Evolutionary conservation across 2,113 vertebrate species (phyloP), one percentile per base, ranked within the genome.

Genomic region (Nyctereutes procyonoides): DNA sequence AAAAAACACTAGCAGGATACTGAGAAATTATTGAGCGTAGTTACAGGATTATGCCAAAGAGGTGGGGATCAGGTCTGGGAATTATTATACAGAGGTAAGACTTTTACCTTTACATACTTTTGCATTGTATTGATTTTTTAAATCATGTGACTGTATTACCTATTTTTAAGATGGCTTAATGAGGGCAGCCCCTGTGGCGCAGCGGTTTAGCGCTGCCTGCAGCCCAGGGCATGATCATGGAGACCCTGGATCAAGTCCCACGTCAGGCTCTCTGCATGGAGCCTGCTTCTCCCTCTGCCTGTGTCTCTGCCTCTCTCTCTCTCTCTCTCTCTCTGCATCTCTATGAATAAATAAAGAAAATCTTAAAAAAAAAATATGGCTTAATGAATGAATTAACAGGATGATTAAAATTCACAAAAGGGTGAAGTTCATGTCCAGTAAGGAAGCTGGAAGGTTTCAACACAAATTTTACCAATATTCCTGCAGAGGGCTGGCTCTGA

Each of bases 121-220:
- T 60, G 62, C 7, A 48, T 51, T n/a, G 11, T 90, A 96, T 77
- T 77, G 19, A 56, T 73, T 93, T 93, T 92, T 92, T 95, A 1
- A 89, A 22, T 81, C 83, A 30, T 24, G 0, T 63, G 22, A 38
- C 9, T 80, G 0, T 56, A 43, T 86, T 63, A 58, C 30, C 35
- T 92, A 0, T 69, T 76, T 88, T 69, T 93, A 85, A 91, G 56
- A 80, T 69, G 30, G 7, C 43, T 20, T 76, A 60, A 38, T 56
- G 4, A 91, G 43, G 43, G 43, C 43, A 43, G 43, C 43, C 43
- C 43, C 43, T 43, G 43, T 43, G 43, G 43, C 43, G 5, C 43
- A 43, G 43, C 5, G 5, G 43, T 43, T 43, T 43, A 43, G 43
- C 43, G 43, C 43, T 1, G 5, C 43, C 43, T 43, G 43, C 43